These are phyloP conservation scores for Drosophila subpulchrella DNA, from an alignment of 1,140 invertebrate species.

Conservation along the genomic window DNA sequence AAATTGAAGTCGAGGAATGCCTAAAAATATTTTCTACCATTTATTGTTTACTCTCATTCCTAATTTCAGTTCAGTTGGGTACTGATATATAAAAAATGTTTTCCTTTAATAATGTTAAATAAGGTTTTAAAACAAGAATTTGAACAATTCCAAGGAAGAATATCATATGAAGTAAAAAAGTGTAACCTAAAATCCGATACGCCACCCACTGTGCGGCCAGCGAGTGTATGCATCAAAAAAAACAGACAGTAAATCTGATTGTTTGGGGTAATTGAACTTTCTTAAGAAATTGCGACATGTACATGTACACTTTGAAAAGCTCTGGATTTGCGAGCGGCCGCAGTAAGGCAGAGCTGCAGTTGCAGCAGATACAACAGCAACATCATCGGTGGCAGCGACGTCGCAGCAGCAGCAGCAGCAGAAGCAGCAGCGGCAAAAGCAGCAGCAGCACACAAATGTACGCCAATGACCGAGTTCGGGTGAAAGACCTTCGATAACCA, in stretches of 20 bases:
- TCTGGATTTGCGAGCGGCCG: slow-evolving; percentile 83
- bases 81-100: too few relatives aligned
- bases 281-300: slow-evolving; percentile 85
- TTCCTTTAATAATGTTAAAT: too few relatives aligned
- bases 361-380: slow-evolving; percentile 26
- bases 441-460: slow-evolving; percentile 80
- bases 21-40: too few relatives aligned
- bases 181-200: neutral
- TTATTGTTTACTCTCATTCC: too few relatives aligned
- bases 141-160: too few relatives aligned
- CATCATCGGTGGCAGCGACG: slow-evolving; percentile 41
- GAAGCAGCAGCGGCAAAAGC: neutral
- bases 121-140: too few relatives aligned
- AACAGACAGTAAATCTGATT: slow-evolving; percentile 85
- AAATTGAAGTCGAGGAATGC: too few relatives aligned
- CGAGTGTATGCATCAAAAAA: slow-evolving; percentile 81
- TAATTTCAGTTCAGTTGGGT: too few relatives aligned
- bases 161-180: neutral
- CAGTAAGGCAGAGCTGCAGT: slow-evolving; percentile 55
- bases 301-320: slow-evolving; percentile 84
- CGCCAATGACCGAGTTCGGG: slow-evolving; percentile 85
- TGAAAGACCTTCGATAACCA: slow-evolving; percentile 85
- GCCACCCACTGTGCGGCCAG: slow-evolving; percentile 41
- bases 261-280: slow-evolving; percentile 85
- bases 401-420: slow-evolving; percentile 29